Base-by-base conservation (phyloP, 2,797 vertebrate genomes). In the Eidolon dupreanum region DNA sequence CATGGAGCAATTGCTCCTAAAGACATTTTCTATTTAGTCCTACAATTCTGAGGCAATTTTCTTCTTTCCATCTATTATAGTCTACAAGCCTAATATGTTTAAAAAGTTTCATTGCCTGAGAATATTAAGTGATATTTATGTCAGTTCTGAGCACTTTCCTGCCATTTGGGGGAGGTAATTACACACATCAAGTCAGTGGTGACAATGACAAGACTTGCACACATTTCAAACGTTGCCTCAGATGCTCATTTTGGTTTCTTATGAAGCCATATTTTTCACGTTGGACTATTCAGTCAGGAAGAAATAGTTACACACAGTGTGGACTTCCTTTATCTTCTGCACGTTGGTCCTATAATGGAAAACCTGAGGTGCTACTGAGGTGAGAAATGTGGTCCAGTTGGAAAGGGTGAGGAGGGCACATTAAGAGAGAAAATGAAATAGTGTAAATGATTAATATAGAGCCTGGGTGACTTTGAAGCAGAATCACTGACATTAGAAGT, bases 101-200 rank as follows among this genome's bases (percentile, higher is more conserved):
- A 88, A 97, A 93, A 94, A 31, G 71, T 28, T 79, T 90, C 43
- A 81, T 46, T 94, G 85, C 77, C 84, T 87, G 71, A 95, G 55
- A 91, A 79, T 75, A 92, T 91, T 91, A 94, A 96, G 73, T 77
- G 36, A 49, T 93, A 71, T 49, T 95, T 96, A 26, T 85, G 84
- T 93, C 55, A 95, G 9, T 43, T 49, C 20, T 88, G 86, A 96
- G 93, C 68, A 59, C 11, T 94, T 68, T 65, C 71, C 63, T 61
- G 1, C 78, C 79, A 24, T 75, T 65, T 28, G 51, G 38, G 22
- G 28, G 86, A 78, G 94, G 43, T 36, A 70, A 65, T 96, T 90
- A 61, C 28, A 13, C 19, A 90, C 82, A 33, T 88, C 38, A 93
- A 59, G n/a, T 55, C 53, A 79, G 11, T 16, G 15, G 46, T 87